Percentiles rank a stretch among this genome's conserved stretches.
These are phyloP conservation scores for Heliocidaris tuberculata DNA, from an alignment of 35 echinoderm and acorn worm genomes.

Conservation along the genomic window DNA sequence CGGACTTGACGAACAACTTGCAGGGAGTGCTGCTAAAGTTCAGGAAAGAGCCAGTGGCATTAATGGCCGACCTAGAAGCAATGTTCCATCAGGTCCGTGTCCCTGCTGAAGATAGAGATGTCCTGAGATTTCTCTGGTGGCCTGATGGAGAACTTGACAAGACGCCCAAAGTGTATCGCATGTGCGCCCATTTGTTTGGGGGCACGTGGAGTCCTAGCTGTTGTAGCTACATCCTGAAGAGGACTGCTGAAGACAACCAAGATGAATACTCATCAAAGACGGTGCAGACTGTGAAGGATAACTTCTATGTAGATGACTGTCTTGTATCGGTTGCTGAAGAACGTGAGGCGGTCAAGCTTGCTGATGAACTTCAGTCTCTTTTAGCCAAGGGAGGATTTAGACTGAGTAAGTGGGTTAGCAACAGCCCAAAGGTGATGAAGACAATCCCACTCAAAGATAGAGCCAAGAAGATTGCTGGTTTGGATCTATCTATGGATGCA, in stretches of 20 bases:
- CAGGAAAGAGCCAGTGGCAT: slow-evolving; percentile 21
- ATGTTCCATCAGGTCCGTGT: slow-evolving; percentile 74
- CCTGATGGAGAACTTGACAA: slow-evolving; percentile 31
- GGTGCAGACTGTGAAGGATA: slow-evolving; percentile 21
- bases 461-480: slow-evolving; percentile 34
- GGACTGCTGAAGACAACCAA: slow-evolving; percentile 49
- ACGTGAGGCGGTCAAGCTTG: slow-evolving; percentile 25
- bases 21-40: slow-evolving; percentile 65
- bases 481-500: slow-evolving; percentile 56
- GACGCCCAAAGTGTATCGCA: slow-evolving; percentile 37
- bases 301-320: slow-evolving; percentile 75
- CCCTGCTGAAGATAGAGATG: slow-evolving; percentile 28
- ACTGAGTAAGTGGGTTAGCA: slow-evolving; percentile 56
- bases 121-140: slow-evolving; percentile 32
- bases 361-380: slow-evolving; percentile 30
- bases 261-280: neutral
- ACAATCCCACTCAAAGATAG: slow-evolving; percentile 56
- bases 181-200: slow-evolving; percentile 67
- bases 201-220: slow-evolving; percentile 60
- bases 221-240: slow-evolving; percentile 14
- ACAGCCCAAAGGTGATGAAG: slow-evolving; percentile 44
- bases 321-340: slow-evolving; percentile 41
- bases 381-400: slow-evolving; percentile 57
- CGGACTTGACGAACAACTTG: slow-evolving; percentile 57
- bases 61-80: slow-evolving; percentile 58